phyloP scores from a whole-genome alignment of 2,888 invertebrate genomes.

The Melanostoma scalare region DNA sequence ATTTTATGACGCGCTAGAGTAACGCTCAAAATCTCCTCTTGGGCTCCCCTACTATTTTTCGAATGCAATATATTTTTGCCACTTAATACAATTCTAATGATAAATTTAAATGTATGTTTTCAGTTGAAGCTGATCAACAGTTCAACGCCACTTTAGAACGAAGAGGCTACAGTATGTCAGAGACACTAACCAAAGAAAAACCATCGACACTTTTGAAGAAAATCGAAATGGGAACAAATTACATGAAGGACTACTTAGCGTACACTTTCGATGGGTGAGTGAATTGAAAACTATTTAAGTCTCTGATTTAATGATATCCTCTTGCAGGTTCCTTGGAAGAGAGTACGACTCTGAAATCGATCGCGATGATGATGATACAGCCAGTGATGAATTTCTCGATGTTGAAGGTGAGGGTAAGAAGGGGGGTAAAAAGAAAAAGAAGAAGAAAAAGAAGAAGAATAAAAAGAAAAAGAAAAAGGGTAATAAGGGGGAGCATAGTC shows the following conservation, averaged over 20 bases:
- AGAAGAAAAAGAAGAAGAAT: constrained; percentile 75
- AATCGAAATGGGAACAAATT: constrained; percentile 80
- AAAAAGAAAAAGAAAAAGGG: constrained; percentile 59
- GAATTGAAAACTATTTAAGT: constrained; percentile 74
- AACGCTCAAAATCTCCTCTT: too few relatives aligned
- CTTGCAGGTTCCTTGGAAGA: constrained; percentile 79
- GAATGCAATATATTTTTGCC: not conserved
- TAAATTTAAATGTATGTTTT: constrained; percentile 15
- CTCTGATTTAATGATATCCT: constrained; percentile 4
- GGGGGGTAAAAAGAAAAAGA: constrained; percentile 75
- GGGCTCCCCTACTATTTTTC: too few relatives aligned
- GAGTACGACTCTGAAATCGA: constrained; percentile 77
- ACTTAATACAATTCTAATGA: too few relatives aligned
- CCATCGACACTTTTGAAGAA: constrained; percentile 81
- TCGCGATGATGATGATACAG: constrained; percentile 77
- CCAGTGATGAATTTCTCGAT: constrained; percentile 78
- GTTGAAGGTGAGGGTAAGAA: constrained; percentile 75
- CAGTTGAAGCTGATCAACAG: constrained; percentile 81
- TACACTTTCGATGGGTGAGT: constrained; percentile 81
- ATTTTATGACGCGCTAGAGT: too few relatives aligned
- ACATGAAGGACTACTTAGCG: constrained; percentile 79
- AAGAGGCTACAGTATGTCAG: constrained; percentile 79
- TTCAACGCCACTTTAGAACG: constrained; percentile 78
- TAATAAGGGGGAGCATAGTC: constrained; percentile 34
- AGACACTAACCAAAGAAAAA: constrained; percentile 79